Percentiles rank a stretch among this genome's conserved stretches.
phyloP scores from a whole-genome alignment of 2,888 invertebrate genomes.

The Phyto melanocephala region DNA sequence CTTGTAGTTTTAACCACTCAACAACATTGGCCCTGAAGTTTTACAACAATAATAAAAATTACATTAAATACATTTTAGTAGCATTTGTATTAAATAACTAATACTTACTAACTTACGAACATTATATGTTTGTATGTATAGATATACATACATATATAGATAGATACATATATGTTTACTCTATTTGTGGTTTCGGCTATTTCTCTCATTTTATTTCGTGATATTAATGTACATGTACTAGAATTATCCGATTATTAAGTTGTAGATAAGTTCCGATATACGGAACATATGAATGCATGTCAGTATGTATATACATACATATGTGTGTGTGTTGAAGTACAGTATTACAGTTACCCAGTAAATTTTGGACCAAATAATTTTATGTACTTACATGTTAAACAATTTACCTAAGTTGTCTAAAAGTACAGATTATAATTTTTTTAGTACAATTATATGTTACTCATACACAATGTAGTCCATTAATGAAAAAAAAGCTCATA shows the following conservation, averaged over 20 bases:
- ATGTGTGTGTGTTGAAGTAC: neutral
- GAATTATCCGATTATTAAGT: constrained; percentile 47
- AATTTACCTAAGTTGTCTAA: neutral
- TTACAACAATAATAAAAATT: constrained; percentile 1
- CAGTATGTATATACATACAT: no score
- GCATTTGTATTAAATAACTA: neutral
- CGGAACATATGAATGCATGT: neutral
- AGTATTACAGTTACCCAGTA: constrained; percentile 1
- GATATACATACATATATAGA: neutral
- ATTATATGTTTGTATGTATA: neutral
- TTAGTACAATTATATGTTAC: no score
- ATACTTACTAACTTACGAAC: neutral
- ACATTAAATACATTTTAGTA: neutral
- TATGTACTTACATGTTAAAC: neutral
- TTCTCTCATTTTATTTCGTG: constrained; percentile 2
- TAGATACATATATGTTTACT: neutral
- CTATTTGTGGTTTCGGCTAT: constrained; percentile 34
- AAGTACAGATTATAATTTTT: no score
- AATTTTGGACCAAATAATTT: no score
- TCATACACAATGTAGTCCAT: no score
- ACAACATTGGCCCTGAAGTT: constrained; percentile 54
- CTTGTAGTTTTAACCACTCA: constrained; percentile 34
- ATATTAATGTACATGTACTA: neutral
- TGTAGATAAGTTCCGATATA: constrained; percentile 24
- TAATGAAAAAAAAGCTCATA: no score